Conservation (phyloP, 2,888 invertebrate species). For the Odontocerum albicorne region DNA sequence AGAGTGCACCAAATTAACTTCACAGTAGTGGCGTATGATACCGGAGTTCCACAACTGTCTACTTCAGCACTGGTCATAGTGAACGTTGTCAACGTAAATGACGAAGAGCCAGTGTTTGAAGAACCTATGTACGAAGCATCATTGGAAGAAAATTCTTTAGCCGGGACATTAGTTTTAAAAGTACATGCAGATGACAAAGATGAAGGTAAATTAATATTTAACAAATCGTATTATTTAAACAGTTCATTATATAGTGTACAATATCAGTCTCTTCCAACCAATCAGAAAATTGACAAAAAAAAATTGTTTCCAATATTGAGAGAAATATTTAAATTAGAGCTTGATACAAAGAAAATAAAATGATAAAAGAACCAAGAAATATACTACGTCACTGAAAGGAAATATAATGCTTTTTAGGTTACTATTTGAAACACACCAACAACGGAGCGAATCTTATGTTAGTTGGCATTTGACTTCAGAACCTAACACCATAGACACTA, state of each 20-base stretch:
- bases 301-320: no score
- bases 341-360: no score
- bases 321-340: no score
- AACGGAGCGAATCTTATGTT: no score
- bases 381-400: no score
- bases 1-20: conserved; percentile 73
- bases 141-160: conserved; percentile 74
- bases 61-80: conserved; percentile 77
- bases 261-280: no score
- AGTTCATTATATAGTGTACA: not conserved
- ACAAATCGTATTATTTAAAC: not conserved
- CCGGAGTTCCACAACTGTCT: conserved; percentile 82
- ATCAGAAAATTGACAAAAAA: no score
- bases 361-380: no score
- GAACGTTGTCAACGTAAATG: conserved; percentile 80
- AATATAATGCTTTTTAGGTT: no score
- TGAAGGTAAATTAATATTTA: conserved; percentile 56
- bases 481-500: no score
- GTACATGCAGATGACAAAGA: conserved; percentile 80
- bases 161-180: conserved; percentile 70
- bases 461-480: no score
- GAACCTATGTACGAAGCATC: conserved; percentile 68
- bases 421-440: no score
- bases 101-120: conserved; percentile 80
- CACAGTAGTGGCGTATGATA: conserved; percentile 80